A percentile compares a stretch with the other conserved stretches of the same genome.
Conservation (phyloP, 2,113 vertebrate species). For the Phyllostomus hastatus region DNA sequence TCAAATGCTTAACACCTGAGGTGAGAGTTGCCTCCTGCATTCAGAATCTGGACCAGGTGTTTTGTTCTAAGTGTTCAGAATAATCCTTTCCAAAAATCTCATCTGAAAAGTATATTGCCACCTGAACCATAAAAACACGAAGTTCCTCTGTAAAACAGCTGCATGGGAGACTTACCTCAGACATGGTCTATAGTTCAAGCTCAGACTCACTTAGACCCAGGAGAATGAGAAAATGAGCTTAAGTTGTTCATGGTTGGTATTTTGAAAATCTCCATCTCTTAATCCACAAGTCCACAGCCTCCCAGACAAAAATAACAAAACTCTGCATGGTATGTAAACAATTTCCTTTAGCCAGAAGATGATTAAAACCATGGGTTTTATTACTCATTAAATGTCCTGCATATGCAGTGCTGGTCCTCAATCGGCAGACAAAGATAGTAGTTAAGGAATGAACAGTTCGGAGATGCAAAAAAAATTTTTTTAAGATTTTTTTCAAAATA, state of each 20-base stretch:
- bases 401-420: not conserved
- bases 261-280: not conserved
- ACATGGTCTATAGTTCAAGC: not conserved
- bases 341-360: not conserved
- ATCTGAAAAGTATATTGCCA: not conserved
- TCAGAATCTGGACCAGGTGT: not conserved
- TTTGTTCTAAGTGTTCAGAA: not conserved
- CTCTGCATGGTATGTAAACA: not conserved
- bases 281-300: not conserved
- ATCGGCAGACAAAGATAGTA: not conserved
- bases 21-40: not conserved
- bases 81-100: not conserved
- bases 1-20: not conserved
- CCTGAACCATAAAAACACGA: not conserved
- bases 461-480: not conserved
- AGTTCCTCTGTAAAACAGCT: not conserved
- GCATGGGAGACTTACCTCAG: not conserved
- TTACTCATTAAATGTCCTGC: not conserved
- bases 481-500: not conserved
- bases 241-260: not conserved
- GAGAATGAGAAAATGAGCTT: not conserved
- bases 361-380: not conserved
- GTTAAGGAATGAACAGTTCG: not conserved
- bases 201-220: not conserved
- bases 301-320: not conserved